Evolutionary conservation across 92 coral and sea anemone genomes (phyloP).

Genomic region (Zoanthus sociatus): DNA sequence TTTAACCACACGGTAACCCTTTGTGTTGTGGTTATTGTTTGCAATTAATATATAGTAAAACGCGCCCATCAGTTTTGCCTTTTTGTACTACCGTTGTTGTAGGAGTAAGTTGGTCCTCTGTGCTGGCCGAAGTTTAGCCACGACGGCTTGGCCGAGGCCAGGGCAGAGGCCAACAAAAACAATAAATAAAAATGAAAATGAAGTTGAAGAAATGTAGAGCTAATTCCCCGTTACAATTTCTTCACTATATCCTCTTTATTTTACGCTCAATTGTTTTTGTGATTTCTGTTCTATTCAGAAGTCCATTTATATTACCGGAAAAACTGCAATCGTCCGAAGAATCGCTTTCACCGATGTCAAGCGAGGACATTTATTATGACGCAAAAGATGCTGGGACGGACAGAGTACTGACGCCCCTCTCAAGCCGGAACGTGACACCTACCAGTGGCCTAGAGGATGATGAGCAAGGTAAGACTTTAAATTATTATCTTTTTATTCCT

Average conservation of each 20-base stretch:
- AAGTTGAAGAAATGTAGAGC: no score
- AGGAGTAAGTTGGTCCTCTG: no score
- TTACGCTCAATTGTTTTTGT: neutral
- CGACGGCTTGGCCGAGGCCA: no score
- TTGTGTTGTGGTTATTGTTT: no score
- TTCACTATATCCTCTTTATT: neutral
- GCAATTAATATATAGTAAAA: no score
- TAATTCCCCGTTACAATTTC: neutral
- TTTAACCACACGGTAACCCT: no score
- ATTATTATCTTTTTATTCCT: no score
- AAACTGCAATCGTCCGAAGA: constrained; percentile 78
- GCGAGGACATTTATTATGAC: constrained; percentile 79
- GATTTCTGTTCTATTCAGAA: neutral
- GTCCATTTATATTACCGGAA: constrained; percentile 32
- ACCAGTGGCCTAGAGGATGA: constrained; percentile 37
- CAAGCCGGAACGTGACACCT: constrained; percentile 39
- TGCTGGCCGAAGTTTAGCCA: no score
- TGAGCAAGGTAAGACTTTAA: constrained; percentile 8
- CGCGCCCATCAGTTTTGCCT: no score
- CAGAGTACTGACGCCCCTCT: constrained; percentile 54
- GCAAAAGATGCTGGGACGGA: constrained; percentile 64
- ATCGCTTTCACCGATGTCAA: constrained; percentile 81
- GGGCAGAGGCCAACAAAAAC: no score
- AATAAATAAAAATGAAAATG: no score
- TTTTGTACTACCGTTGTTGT: no score